These are phyloP conservation scores for Phocoena phocoena DNA, from an alignment of 2,113 vertebrate species.

Conservation along the genomic window DNA sequence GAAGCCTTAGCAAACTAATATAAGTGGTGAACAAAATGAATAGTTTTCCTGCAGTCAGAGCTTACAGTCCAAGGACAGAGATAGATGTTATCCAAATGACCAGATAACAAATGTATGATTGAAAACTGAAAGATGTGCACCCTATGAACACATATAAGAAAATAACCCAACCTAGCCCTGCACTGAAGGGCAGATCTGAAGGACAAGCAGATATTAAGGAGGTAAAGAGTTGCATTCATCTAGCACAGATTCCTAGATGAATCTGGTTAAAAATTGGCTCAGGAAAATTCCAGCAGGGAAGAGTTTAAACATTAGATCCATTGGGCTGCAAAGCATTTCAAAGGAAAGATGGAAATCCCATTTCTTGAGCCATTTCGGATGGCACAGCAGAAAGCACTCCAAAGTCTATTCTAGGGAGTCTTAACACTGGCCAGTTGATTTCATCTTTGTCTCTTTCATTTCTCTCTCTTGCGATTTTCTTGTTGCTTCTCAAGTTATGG, in stretches of 20 bases:
- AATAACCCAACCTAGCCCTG: background rate
- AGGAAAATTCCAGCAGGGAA: background rate
- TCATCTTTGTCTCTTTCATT: background rate
- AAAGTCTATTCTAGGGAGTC: background rate
- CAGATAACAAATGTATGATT: background rate
- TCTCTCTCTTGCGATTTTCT: background rate
- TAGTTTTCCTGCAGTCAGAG: background rate
- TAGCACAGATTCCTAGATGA: background rate
- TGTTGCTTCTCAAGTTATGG: background rate
- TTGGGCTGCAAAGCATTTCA: background rate
- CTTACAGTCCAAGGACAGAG: background rate
- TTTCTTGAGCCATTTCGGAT: conserved; percentile 2
- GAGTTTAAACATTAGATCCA: background rate
- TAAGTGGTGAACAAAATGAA: background rate
- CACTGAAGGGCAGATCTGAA: background rate
- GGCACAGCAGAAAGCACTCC: background rate
- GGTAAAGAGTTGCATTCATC: background rate
- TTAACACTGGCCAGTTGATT: background rate
- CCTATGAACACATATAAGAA: background rate
- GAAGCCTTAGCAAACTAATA: background rate
- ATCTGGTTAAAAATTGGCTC: background rate
- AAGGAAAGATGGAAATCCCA: background rate
- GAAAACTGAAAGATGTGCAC: background rate
- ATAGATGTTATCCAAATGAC: background rate
- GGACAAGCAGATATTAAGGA: background rate